These are phyloP conservation scores for Tragelaphus imberbis DNA, from an alignment of 2,113 vertebrate genomes.

Conservation along the genomic window DNA sequence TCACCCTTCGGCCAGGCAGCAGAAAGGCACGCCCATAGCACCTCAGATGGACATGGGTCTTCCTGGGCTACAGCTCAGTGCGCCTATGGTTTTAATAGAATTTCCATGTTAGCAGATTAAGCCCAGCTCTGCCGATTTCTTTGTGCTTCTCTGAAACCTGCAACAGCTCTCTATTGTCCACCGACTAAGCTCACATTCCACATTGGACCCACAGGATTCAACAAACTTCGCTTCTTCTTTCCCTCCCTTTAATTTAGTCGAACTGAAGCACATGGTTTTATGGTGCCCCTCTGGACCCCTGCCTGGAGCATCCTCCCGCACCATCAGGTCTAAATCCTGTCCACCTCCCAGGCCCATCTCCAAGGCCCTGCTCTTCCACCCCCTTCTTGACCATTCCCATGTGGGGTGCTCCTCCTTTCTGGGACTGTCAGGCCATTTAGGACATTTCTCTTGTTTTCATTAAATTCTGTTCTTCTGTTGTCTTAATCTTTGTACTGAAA, in stretches of 20 bases:
- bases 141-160: not conserved
- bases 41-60: not conserved
- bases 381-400: not conserved
- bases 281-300: not conserved
- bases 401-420: not conserved
- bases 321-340: not conserved
- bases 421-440: not conserved
- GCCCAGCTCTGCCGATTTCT: not conserved
- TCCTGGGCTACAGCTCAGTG: not conserved
- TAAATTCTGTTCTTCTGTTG: not conserved
- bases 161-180: not conserved
- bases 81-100: not conserved
- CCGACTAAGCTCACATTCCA: not conserved
- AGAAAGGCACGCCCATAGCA: not conserved
- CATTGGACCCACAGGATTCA: not conserved
- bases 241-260: not conserved
- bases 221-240: not conserved
- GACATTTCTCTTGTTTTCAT: not conserved
- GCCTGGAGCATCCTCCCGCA: not conserved
- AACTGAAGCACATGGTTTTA: not conserved
- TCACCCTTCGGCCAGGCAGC: not conserved
- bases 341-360: too few species aligned
- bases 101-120: not conserved
- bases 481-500: not conserved
- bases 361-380: not conserved